Conservation (phyloP, 2,888 invertebrate species). For the Cephus pygmeus region DNA sequence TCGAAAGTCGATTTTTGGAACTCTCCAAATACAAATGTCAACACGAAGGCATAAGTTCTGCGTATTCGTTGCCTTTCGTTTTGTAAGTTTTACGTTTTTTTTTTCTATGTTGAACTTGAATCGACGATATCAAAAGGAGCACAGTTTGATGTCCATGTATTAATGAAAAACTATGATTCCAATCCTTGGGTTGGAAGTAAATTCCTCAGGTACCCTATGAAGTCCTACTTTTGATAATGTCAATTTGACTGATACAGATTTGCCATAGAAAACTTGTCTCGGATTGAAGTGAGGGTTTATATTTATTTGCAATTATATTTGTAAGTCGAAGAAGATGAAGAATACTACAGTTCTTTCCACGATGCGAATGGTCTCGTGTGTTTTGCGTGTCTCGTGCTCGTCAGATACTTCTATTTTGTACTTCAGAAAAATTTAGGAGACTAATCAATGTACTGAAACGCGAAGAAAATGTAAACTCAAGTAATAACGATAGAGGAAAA, state of each 20-base stretch:
- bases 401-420: slow-evolving; percentile 36
- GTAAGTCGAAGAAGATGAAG: neutral
- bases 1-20: neutral
- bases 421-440: slow-evolving; percentile 14
- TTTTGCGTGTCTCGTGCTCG: neutral
- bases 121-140: neutral
- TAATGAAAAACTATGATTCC: neutral
- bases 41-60: neutral
- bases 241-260: neutral
- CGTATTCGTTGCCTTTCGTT: neutral
- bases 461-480: neutral
- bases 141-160: neutral
- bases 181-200: neutral
- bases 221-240: neutral
- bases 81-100: neutral
- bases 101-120: neutral
- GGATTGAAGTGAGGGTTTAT: neutral
- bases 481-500: neutral
- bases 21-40: neutral
- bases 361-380: neutral
- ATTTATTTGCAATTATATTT: neutral
- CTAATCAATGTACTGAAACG: neutral
- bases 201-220: neutral
- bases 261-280: neutral
- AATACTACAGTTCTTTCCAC: neutral